Evolutionary conservation across 2,888 invertebrate species (phyloP).

Genomic region (Amblyjoppa fuscipennis): DNA sequence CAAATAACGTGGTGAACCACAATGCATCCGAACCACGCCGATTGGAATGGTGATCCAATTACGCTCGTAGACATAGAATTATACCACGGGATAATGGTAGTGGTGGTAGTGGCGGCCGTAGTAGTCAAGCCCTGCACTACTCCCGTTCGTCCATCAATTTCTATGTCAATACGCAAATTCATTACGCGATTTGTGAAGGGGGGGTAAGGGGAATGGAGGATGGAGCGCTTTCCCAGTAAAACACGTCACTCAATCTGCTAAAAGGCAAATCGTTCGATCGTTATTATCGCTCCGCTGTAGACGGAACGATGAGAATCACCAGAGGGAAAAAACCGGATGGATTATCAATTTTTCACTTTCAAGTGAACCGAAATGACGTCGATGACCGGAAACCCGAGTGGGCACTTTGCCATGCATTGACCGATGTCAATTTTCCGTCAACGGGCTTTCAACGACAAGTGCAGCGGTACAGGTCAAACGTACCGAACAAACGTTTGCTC

Average conservation of each 20-base stretch:
- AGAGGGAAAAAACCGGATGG: neutral
- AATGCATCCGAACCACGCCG: slow-evolving; percentile 70
- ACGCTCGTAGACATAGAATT: slow-evolving; percentile 70
- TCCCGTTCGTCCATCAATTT: slow-evolving; percentile 74
- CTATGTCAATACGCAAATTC: slow-evolving; percentile 64
- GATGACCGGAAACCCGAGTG: slow-evolving; percentile 54
- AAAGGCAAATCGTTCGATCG: slow-evolving; percentile 12
- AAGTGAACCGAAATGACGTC: neutral
- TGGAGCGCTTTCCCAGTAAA: neutral
- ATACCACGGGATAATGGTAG: slow-evolving; percentile 68
- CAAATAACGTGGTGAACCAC: slow-evolving; percentile 71
- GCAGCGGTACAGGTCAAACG: too few species aligned
- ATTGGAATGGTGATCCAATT: slow-evolving; percentile 74
- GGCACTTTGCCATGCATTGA: neutral
- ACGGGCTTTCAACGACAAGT: neutral
- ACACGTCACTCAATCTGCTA: neutral
- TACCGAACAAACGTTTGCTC: too few species aligned
- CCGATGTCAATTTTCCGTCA: neutral
- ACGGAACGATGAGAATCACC: neutral
- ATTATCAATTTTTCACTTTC: neutral
- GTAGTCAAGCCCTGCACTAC: slow-evolving; percentile 38
- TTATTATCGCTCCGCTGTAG: neutral
- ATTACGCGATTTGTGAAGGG: slow-evolving; percentile 37
- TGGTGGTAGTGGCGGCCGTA: slow-evolving; percentile 44
- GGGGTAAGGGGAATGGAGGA: neutral